Conservation (phyloP, 2,797 vertebrate species). For the Triplophysa yarkandensis region DNA sequence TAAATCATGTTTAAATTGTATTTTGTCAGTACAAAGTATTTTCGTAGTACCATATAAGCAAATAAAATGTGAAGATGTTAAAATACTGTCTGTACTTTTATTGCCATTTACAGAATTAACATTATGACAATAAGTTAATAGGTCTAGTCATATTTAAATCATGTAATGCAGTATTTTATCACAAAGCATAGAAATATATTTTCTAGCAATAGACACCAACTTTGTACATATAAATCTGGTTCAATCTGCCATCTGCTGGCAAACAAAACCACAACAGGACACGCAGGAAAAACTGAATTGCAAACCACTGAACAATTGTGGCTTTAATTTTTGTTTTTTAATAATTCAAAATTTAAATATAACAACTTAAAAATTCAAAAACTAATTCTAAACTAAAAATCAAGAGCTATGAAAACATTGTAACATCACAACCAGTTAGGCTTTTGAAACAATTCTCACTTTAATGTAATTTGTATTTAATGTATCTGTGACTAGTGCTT, state of each 20-base stretch:
- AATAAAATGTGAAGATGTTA: constrained; percentile 23
- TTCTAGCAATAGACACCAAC: neutral
- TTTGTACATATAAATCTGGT: neutral
- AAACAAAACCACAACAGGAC: neutral
- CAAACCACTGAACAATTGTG: neutral
- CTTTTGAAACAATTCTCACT: neutral
- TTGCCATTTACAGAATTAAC: neutral
- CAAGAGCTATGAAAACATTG: neutral
- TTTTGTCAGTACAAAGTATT: constrained; percentile 27
- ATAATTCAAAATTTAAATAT: neutral
- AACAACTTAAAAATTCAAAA: neutral
- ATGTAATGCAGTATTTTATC: no score
- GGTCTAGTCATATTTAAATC: no score
- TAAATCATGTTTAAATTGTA: neutral
- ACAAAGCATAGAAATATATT: no score
- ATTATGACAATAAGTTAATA: no score
- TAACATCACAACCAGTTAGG: neutral
- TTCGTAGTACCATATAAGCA: neutral
- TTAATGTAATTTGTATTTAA: neutral
- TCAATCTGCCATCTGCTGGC: constrained; percentile 9
- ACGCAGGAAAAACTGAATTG: no score
- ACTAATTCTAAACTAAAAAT: neutral
- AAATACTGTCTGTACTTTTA: neutral
- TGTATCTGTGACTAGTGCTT: constrained; percentile 73
- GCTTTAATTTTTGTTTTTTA: neutral